Base-by-base conservation (phyloP, 2,797 vertebrate species). In the Sparidentex hasta region DNA sequence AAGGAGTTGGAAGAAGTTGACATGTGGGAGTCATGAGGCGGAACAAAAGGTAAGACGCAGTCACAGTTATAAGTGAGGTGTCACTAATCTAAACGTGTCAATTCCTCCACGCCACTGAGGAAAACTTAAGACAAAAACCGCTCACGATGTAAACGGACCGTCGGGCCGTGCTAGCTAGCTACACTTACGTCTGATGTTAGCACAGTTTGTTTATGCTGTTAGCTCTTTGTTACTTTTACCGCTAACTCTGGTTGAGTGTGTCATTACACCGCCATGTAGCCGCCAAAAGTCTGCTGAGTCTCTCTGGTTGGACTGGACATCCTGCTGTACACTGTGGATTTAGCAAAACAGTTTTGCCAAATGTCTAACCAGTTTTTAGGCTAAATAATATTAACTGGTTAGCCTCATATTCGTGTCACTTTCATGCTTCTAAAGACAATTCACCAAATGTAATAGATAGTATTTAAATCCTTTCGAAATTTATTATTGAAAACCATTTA, bases 11-110 rank as follows among this genome's bases (percentile, higher is more conserved):
- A 33, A 33, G 7, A 33, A 58, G 18, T 11, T 20, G 57, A 51
- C 44, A 21, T 9, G 7, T 23, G 0, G 4, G 3, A 1, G 5
- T 7, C 43, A 7, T 43, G 57, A 54, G 11, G 51, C 38, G 4
- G 4, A 0, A 0, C n/a, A 4, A 47, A 17, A 55, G 76, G 79
- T 70, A 63, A 3, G 76, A 54, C 14, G 21, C 12, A 1, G 13
- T 11, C 7, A 1, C 0, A 1, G 18, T 38, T 13, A 21, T 52
- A 11, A 7, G 2, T 0, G 3, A 16, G 2, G 14, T 0, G 14
- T 4, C 13, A 44, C 8, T 7, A 3, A 1, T 7, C 54, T 8
- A 8, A 18, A 23, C 0, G 16, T 16, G 21, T 38, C 1, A 3
- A 1, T 11, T 23, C 11, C 21, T 11, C 7, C 9, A 14, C 7